phyloP scores from a whole-genome alignment of 1,140 invertebrate species.

The Amphibalanus amphitrite region DNA sequence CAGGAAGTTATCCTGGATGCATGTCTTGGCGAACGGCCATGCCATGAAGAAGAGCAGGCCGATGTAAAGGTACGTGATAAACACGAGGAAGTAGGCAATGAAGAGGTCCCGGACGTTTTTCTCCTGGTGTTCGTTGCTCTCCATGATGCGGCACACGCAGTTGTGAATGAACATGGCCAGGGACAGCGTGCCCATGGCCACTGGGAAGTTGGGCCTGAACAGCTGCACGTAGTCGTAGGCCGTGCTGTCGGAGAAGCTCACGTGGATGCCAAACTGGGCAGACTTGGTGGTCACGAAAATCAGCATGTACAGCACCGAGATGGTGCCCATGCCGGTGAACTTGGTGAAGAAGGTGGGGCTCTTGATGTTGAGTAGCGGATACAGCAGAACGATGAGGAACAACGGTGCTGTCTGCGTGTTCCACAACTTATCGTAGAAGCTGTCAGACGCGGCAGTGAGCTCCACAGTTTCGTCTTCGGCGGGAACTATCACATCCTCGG shows the following conservation, averaged over 20 bases:
- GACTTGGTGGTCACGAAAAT: neutral
- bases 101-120: conserved; percentile 76
- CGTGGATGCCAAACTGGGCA: neutral
- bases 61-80: conserved; percentile 60
- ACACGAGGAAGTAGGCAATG: conserved; percentile 65
- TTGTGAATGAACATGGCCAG: conserved; percentile 86
- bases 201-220: conserved; percentile 45
- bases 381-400: conserved; percentile 52
- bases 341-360: conserved; percentile 82
- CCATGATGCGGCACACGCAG: conserved; percentile 53
- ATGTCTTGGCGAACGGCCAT: conserved; percentile 56
- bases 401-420: conserved; percentile 63
- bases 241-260: neutral
- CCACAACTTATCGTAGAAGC: conserved; percentile 32
- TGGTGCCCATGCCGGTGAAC: conserved; percentile 68
- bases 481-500: neutral
- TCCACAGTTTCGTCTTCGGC: neutral
- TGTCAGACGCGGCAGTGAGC: neutral
- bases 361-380: conserved; percentile 66
- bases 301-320: neutral
- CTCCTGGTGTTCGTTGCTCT: conserved; percentile 58
- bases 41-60: conserved; percentile 61
- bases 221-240: neutral
- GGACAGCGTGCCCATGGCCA: conserved; percentile 63
- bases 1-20: conserved; percentile 43